These are phyloP conservation scores for Myanophis thanlyinensis DNA, from an alignment of 2,113 vertebrate genomes.

Conservation along the genomic window DNA sequence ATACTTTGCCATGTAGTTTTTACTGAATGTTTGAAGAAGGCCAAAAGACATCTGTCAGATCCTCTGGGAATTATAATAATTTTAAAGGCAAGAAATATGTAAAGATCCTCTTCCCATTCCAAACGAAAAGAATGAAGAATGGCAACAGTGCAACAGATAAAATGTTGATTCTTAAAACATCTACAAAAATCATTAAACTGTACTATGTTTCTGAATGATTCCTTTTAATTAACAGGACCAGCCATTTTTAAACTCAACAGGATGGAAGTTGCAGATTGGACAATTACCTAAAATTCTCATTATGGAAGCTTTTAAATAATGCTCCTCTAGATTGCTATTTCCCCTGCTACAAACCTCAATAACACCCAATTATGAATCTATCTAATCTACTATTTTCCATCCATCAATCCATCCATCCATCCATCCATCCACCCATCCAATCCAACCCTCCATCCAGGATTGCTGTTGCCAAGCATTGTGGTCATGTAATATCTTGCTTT, in stretches of 20 bases:
- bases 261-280: accelerated
- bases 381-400: neutral
- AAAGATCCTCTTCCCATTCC: neutral
- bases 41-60: neutral
- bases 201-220: neutral
- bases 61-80: neutral
- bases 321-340: neutral
- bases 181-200: neutral
- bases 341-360: neutral
- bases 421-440: no score
- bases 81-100: neutral
- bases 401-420: neutral
- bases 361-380: neutral
- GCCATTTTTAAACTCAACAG: neutral
- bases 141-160: neutral
- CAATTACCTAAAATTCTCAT: accelerated
- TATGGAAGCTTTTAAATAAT: neutral
- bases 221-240: accelerated
- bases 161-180: neutral
- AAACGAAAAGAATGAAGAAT: neutral
- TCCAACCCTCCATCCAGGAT: neutral
- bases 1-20: neutral
- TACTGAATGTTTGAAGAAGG: neutral
- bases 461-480: neutral
- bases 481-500: neutral